phyloP scores from a whole-genome alignment of 2,888 invertebrate genomes.

The Melanchra persicariae region DNA sequence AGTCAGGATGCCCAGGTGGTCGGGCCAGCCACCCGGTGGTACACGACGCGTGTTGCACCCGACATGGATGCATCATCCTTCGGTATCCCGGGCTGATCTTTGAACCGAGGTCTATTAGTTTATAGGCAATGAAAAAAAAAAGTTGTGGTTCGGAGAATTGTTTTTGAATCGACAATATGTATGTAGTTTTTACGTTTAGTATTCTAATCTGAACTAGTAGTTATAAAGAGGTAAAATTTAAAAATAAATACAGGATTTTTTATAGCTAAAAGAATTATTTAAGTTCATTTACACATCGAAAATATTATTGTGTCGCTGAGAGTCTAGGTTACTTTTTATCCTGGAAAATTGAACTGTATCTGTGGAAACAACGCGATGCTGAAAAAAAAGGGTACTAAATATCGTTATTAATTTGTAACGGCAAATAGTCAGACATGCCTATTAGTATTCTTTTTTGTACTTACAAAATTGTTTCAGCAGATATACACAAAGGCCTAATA shows the following conservation, averaged over 20 bases:
- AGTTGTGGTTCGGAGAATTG: neutral
- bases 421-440: neutral
- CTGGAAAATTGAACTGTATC: neutral
- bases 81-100: constrained; percentile 71
- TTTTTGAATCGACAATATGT: too few species aligned
- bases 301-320: neutral
- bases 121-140: constrained; percentile 23
- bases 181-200: too few species aligned
- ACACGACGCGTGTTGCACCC: constrained; percentile 68
- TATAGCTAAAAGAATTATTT: too few species aligned
- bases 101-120: constrained; percentile 72
- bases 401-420: neutral
- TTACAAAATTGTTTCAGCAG: neutral
- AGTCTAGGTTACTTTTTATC: neutral
- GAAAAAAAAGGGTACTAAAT: neutral
- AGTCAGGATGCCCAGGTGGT: constrained; percentile 77
- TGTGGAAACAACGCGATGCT: too few species aligned
- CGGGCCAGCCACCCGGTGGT: constrained; percentile 72
- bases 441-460: constrained; percentile 12
- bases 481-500: neutral
- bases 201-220: neutral
- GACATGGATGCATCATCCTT: constrained; percentile 60
- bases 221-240: neutral
- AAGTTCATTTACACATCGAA: neutral
- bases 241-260: too few species aligned